Base-by-base conservation (phyloP, 2,888 invertebrate genomes). In the Rhabditoides inermis region DNA sequence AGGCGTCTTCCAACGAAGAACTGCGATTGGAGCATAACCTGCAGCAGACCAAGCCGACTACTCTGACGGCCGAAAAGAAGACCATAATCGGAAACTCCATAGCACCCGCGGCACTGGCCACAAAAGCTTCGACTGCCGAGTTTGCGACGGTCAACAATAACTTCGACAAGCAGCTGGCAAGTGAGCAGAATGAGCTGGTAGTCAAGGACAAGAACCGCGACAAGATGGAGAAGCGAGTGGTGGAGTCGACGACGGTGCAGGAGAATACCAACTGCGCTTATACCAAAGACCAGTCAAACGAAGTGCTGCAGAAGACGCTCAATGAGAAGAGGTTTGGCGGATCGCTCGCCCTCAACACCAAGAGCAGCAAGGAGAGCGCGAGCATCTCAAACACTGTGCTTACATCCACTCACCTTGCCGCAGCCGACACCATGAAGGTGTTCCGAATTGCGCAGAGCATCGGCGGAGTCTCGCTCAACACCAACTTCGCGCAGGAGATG, bases 221-320 rank as follows among this genome's bases (percentile, higher is more conserved):
- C 4, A 51, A 50, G 7, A 55, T 50, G 10, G 50, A 50, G n/a
- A 51, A 60, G 26, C 50, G 58, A 22, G 53, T 63, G 18, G 44
- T 48, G 2, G 67, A 67, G 42, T 50, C 63, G 2, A 58, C 56
- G 22, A 63, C 62, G 35, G 57, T 60, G 44, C 63, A 61, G 26
- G 65, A 72, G 41, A 63, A 59, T 22, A 59, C 61, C 25, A 67
- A 73, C 56, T 68, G 64, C 45, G 58, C 60, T 46, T 71, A 68
- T 46, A 40, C 50, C 5, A 52, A 60, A 5, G 61, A 61, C 22
- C 54, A 55, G 25, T 53, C 51, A 26, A 53, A 49, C 12, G 56
- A 51, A 26, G 54, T 49, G 6, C 32, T 56, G 4, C 52, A 45
- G 5, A 51, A 46, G 4, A 56, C 59, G 7, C 45, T 66, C 50